Percentiles rank a stretch among this genome's conserved stretches.
These are phyloP conservation scores for Chironomus striatipennis DNA, from an alignment of 1,140 invertebrate genomes.

Conservation along the genomic window DNA sequence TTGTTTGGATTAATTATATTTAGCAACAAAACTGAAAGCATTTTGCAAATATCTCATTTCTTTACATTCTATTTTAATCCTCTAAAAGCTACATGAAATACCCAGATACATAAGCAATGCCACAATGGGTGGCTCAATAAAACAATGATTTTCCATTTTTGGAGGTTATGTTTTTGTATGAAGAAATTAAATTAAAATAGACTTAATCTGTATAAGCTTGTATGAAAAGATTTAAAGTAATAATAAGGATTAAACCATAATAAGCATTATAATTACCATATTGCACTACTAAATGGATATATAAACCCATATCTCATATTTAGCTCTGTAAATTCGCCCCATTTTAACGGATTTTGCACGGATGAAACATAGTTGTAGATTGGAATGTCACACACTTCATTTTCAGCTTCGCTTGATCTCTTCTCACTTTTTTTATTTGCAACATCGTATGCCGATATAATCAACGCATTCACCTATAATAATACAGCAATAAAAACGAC, in stretches of 20 bases:
- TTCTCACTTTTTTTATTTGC: conserved; percentile 43
- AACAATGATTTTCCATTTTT: too few species aligned
- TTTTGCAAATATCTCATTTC: too few species aligned
- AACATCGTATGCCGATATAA: conserved; percentile 58
- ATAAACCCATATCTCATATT: conserved; percentile 41
- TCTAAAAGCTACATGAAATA: too few species aligned
- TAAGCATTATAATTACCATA: conserved; percentile 41
- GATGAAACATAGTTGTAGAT: conserved; percentile 60
- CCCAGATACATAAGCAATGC: too few species aligned
- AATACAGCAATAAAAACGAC: background rate
- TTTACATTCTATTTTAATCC: too few species aligned
- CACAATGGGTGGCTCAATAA: too few species aligned
- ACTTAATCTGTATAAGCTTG: too few species aligned
- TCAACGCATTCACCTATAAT: conserved; percentile 53
- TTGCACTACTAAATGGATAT: conserved; percentile 44
- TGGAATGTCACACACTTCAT: conserved; percentile 40
- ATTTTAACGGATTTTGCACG: conserved; percentile 51
- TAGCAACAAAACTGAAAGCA: too few species aligned
- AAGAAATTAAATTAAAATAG: too few species aligned
- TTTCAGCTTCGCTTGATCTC: conserved; percentile 30
- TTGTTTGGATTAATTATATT: too few species aligned
- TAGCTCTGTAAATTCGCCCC: conserved; percentile 45
- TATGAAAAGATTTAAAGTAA: too few species aligned
- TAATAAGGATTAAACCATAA: conserved; percentile 1
- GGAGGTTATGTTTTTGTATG: too few species aligned